A percentile compares a stretch with the other conserved stretches of the same genome.
Conservation (phyloP, 1,140 invertebrate species). For the Drosophila insularis region DNA sequence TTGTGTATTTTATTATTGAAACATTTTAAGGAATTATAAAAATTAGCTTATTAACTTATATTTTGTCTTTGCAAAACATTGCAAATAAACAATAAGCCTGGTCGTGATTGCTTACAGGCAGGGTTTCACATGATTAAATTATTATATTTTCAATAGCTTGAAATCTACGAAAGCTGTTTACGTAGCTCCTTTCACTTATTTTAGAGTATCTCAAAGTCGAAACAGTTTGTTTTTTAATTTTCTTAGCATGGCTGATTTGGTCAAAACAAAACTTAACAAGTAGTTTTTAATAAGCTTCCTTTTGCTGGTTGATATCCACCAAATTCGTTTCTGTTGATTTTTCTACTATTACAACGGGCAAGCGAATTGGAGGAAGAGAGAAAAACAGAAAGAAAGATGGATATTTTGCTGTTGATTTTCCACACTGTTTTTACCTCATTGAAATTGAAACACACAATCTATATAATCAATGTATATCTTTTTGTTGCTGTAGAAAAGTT, state of each 20-base stretch:
- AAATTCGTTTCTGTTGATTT: conserved; percentile 15
- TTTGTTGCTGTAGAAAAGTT: not conserved
- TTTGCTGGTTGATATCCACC: not conserved
- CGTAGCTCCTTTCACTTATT: conserved; percentile 7
- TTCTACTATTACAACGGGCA: not conserved
- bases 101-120: no score
- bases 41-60: no score
- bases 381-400: not conserved
- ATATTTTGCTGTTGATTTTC: conserved; percentile 5
- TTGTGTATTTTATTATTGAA: no score
- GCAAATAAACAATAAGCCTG: no score
- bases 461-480: not conserved
- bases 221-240: not conserved
- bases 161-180: no score
- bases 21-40: no score
- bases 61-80: no score
- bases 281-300: conserved; percentile 60
- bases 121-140: no score
- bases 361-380: not conserved
- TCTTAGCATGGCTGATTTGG: conserved; percentile 21
- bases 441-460: not conserved
- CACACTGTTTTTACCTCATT: not conserved
- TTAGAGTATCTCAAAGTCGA: not conserved
- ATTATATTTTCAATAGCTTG: no score
- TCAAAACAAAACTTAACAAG: conserved; percentile 55